phyloP scores from a whole-genome alignment of 2,113 vertebrate genomes.

The Lanius collurio region DNA sequence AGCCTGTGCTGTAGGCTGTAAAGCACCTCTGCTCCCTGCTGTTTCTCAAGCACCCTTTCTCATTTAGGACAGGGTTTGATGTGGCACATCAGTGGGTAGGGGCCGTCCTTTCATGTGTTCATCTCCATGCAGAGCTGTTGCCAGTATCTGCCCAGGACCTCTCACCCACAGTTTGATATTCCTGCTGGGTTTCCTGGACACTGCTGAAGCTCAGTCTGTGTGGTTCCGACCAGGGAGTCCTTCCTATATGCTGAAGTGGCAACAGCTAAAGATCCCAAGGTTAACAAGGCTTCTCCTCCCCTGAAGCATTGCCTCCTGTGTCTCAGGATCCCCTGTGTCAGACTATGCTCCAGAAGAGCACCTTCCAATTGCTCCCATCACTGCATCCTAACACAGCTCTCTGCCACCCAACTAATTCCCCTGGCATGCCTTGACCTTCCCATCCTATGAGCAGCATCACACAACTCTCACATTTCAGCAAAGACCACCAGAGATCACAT shows the following conservation, averaged over 20 bases:
- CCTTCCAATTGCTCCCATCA: neutral
- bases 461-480: neutral
- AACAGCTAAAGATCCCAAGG: neutral
- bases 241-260: neutral
- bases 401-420: neutral
- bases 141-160: neutral
- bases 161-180: accelerated
- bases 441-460: neutral
- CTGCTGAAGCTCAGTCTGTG: neutral
- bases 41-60: neutral
- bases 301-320: neutral
- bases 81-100: neutral
- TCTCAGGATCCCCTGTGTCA: neutral
- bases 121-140: neutral
- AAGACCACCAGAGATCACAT: neutral
- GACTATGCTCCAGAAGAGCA: neutral
- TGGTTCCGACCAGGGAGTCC: neutral
- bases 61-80: neutral
- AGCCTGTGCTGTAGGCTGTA: neutral
- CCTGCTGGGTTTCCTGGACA: neutral
- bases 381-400: neutral
- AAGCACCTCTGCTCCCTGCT: neutral
- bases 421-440: neutral
- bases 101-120: neutral
- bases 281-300: neutral